phyloP scores from a whole-genome alignment of 1,140 invertebrate species.

The Dendroctonus ponderosae region DNA sequence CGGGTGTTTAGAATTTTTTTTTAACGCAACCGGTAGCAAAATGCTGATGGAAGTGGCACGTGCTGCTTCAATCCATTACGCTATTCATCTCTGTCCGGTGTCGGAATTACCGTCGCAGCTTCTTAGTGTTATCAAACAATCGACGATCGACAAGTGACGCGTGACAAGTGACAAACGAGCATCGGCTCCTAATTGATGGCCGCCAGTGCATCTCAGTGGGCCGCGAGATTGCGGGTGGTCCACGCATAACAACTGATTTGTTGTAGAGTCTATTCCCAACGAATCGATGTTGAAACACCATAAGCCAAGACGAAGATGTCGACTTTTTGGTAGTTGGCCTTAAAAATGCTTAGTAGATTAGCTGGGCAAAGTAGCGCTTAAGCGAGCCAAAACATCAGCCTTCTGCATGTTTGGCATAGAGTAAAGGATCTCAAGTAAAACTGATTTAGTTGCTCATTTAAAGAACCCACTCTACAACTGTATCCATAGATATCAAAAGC shows the following conservation, averaged over 20 bases:
- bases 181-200: slow-evolving; percentile 30
- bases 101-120: slow-evolving; percentile 4
- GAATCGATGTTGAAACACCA: neutral
- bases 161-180: slow-evolving; percentile 35
- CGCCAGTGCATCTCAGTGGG: slow-evolving; percentile 23
- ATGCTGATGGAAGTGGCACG: neutral
- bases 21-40: no score
- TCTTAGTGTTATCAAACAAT: slow-evolving; percentile 25
- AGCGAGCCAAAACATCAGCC: no score
- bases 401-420: no score
- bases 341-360: no score
- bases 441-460: neutral
- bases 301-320: no score
- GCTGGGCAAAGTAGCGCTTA: no score
- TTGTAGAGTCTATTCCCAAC: slow-evolving; percentile 19
- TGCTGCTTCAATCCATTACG: slow-evolving; percentile 6
- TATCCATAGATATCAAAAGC: slow-evolving; percentile 34
- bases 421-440: no score
- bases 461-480: slow-evolving; percentile 15
- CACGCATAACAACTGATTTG: slow-evolving; percentile 7
- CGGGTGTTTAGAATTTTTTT: no score
- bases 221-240: slow-evolving; percentile 30
- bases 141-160: slow-evolving; percentile 29
- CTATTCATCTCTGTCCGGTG: slow-evolving; percentile 9
- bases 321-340: no score